Evolutionary conservation across 2,888 invertebrate species (phyloP).

Genomic region (Lissocephala sabroskyi): DNA sequence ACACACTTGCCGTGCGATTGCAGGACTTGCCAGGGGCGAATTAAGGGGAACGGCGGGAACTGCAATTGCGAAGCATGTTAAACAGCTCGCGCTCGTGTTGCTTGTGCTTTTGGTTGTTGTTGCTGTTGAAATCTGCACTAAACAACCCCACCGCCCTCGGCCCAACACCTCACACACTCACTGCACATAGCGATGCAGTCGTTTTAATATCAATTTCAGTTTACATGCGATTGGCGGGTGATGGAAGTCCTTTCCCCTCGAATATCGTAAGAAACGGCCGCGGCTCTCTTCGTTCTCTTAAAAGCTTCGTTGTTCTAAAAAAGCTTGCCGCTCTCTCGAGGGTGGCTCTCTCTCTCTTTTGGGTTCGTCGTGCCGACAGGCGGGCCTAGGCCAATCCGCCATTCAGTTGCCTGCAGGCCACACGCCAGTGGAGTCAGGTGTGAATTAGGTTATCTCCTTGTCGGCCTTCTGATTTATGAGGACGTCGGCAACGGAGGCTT

Average conservation of each 20-base stretch:
- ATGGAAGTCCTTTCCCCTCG: constrained; percentile 1
- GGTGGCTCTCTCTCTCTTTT: not conserved
- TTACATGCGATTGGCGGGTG: constrained; percentile 32
- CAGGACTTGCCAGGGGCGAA: constrained; percentile 15
- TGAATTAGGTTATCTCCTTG: too few relatives aligned
- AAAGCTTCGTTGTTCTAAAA: not conserved
- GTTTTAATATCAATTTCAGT: constrained; percentile 59
- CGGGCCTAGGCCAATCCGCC: constrained; percentile 26
- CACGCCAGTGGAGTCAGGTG: too few relatives aligned
- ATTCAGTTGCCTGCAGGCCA: constrained; percentile 41
- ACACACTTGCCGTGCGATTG: not conserved
- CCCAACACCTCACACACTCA: constrained; percentile 11
- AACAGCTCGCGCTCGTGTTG: constrained; percentile 41
- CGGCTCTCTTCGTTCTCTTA: constrained; percentile 18
- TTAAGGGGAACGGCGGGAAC: constrained; percentile 27
- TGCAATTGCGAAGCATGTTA: constrained; percentile 42
- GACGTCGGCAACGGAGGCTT: too few relatives aligned
- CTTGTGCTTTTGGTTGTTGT: constrained; percentile 12
- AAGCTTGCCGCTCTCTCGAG: constrained; percentile 1
- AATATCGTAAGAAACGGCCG: constrained; percentile 34
- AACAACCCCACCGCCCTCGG: constrained; percentile 40
- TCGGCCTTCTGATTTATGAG: too few relatives aligned
- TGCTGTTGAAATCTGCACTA: constrained; percentile 41
- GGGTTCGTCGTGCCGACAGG: constrained; percentile 3
- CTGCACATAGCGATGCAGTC: constrained; percentile 15